Percentiles rank a stretch among this genome's conserved stretches.
Conservation (phyloP, 2,797 vertebrate genomes). For the Syngnathus acus region DNA sequence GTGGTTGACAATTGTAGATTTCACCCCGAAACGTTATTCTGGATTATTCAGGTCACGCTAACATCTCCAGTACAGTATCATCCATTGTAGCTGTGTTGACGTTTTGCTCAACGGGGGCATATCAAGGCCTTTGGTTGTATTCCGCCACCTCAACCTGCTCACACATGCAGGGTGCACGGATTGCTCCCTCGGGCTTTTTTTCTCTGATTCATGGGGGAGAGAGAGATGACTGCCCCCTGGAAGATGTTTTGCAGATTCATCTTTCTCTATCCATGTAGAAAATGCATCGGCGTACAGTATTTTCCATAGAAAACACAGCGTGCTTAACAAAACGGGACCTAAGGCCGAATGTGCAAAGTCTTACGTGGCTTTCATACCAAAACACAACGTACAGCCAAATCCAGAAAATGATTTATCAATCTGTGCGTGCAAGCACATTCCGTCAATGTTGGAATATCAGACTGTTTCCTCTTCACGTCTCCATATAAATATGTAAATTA, state of each 20-base stretch:
- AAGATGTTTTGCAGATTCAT: neutral
- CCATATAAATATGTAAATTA: too few relatives aligned
- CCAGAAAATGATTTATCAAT: too few relatives aligned
- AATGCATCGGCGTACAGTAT: neutral
- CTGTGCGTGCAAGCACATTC: too few relatives aligned
- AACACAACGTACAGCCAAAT: too few relatives aligned
- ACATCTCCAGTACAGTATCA: neutral
- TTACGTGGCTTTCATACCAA: too few relatives aligned
- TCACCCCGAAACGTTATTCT: neutral
- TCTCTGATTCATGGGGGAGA: neutral
- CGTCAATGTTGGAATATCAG: too few relatives aligned
- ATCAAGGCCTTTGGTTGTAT: conserved; percentile 32
- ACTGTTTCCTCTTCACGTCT: too few relatives aligned
- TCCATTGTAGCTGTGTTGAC: neutral
- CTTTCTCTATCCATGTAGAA: neutral
- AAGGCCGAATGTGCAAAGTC: too few relatives aligned
- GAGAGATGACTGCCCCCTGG: neutral
- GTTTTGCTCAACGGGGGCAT: conserved; percentile 20
- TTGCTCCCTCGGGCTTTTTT: neutral
- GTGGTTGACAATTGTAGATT: neutral
- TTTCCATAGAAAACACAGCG: neutral
- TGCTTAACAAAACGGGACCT: neutral
- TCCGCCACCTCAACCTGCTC: conserved; percentile 10
- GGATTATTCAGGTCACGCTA: neutral
- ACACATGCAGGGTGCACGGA: neutral